Percentiles rank a stretch among this genome's conserved stretches.
Conservation (phyloP, 2,113 vertebrate species). For the Solea solea region DNA sequence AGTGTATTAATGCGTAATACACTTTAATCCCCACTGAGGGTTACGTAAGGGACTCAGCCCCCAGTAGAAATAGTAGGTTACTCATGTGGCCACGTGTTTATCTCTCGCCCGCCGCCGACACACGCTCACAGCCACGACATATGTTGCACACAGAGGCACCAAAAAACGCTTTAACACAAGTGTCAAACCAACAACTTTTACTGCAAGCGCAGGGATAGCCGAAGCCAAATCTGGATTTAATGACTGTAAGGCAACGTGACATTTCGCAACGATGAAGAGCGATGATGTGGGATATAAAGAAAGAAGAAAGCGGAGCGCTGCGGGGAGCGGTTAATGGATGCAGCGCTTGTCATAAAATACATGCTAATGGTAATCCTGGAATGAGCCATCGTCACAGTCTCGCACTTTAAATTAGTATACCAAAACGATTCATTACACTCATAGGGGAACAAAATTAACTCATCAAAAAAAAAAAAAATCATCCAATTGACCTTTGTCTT, state of each 20-base stretch:
- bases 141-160: conserved; percentile 31
- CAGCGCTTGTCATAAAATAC: conserved; percentile 12
- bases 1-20: conserved; percentile 33
- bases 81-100: conserved; percentile 61
- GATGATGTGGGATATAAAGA: not conserved
- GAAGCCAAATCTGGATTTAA: conserved; percentile 9
- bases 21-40: conserved; percentile 61
- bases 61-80: conserved; percentile 43
- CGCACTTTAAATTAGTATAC: conserved; percentile 43
- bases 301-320: not conserved
- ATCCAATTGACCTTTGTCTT: conserved; percentile 45
- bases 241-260: conserved; percentile 12
- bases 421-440: conserved; percentile 30
- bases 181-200: conserved; percentile 8
- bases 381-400: conserved; percentile 41
- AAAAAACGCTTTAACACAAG: conserved; percentile 13
- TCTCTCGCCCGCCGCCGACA: conserved; percentile 40
- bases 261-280: conserved; percentile 27
- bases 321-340: conserved; percentile 31
- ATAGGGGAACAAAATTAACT: conserved; percentile 30
- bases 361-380: conserved; percentile 44
- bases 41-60: conserved; percentile 63
- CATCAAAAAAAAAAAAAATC: conserved; percentile 18
- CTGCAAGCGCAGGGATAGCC: not conserved
- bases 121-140: conserved; percentile 32